Conservation (phyloP, 64 coral and sea anemone species). For the Pocillopora verrucosa region DNA sequence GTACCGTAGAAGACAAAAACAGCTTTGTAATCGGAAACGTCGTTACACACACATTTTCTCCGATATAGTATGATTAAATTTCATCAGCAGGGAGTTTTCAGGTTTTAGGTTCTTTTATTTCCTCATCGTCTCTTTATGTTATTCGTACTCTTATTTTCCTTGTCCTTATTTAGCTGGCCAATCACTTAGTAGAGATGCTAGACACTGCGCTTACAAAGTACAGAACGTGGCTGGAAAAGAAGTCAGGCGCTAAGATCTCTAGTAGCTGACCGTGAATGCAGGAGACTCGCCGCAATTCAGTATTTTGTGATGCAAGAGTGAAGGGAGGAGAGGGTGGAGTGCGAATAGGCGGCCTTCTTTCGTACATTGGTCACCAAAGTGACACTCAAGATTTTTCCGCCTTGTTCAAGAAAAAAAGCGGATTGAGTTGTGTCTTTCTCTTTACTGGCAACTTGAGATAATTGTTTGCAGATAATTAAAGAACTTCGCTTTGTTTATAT, state of each 20-base stretch:
- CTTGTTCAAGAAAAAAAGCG: not conserved
- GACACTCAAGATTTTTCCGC: not conserved
- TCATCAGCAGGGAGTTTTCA: too few species aligned
- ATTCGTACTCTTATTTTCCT: not conserved
- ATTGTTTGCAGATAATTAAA: not conserved
- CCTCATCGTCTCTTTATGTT: not conserved
- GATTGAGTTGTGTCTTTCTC: not conserved
- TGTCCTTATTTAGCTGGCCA: constrained; percentile 50
- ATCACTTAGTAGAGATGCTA: constrained; percentile 84
- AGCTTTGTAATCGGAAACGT: too few species aligned
- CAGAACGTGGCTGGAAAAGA: constrained; percentile 70
- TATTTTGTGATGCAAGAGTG: not conserved
- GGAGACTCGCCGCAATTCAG: not conserved
- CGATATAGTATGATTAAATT: too few species aligned
- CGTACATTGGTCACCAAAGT: too few species aligned
- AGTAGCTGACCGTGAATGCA: constrained; percentile 35
- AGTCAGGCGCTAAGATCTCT: constrained; percentile 25
- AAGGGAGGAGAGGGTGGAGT: not conserved
- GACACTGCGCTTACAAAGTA: constrained; percentile 72
- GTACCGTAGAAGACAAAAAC: too few species aligned
- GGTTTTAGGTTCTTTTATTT: too few species aligned
- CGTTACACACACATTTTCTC: too few species aligned
- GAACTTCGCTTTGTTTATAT: not conserved
- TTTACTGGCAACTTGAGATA: not conserved
- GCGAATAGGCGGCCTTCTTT: not conserved